Base-by-base conservation (phyloP, 2,797 vertebrate genomes). In the Gallinago stenura region DNA sequence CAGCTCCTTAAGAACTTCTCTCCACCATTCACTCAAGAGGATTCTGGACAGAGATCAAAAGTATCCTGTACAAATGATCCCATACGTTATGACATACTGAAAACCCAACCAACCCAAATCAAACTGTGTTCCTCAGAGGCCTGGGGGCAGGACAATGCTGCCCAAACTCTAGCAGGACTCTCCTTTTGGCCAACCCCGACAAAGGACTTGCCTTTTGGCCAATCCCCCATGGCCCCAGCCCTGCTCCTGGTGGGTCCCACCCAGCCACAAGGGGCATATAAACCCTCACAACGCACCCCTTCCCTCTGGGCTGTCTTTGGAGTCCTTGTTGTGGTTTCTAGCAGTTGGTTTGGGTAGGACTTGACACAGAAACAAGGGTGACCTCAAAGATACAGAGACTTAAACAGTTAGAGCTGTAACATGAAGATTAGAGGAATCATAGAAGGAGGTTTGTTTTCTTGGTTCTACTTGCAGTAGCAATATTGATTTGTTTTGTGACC, bases 301-400 rank as follows among this genome's bases (percentile, higher is more conserved):
- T 13, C 2, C 6, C 6, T 6, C 1, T 10, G 19, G 26, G 5
- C 0, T 69, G 4, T 15, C 3, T 20, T 43, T 89, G 31, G 12
- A 4, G 54, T 20, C 5, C 0, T 10, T 66, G n/a, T 12, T 56
- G 45, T 50, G 37, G 16, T 22, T 46, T 57, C 16, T 12, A 70
- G 28, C 3, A 35, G 43, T 12, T 46, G 3, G 12, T 24, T 35
- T 48, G 24, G 8, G 41, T 21, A 72, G 8, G 46, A 37, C 4
- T 41, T 12, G 16, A 14, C 41, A 33, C 9, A 60, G 54, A 62
- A 58, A 20, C 2, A 28, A 78, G 35, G 16, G 5, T 65, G 10
- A 37, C 62, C 35, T 75, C 14, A 46, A 43, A 58, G 15, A 56
- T 9, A 48, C 0, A 19, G 43, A n/a, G 10, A 20, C 4, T 16